Evolutionary conservation across 2,113 vertebrate species (phyloP).

Genomic region (Sander lucioperca): DNA sequence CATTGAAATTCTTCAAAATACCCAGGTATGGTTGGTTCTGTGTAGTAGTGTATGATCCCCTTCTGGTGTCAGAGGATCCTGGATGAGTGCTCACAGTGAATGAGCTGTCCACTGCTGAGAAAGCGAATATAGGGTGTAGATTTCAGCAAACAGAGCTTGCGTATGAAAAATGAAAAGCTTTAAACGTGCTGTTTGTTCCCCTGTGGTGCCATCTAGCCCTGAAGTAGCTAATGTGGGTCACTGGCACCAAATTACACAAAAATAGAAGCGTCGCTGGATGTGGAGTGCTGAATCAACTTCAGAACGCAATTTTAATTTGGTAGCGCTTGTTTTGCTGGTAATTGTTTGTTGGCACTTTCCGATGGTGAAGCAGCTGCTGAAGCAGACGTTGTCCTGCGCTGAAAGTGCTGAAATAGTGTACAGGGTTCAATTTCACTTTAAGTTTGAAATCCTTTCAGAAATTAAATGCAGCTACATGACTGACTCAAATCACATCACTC

Average conservation of each 20-base stretch:
- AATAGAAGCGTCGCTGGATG: conserved; percentile 19
- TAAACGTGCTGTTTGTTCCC: conserved; percentile 41
- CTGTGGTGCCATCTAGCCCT: conserved; percentile 15
- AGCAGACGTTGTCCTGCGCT: not conserved
- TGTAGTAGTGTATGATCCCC: not conserved
- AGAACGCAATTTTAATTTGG: conserved; percentile 26
- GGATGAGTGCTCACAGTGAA: not conserved
- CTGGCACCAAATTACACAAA: conserved; percentile 22
- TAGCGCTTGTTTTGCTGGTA: not conserved
- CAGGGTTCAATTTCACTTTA: not conserved
- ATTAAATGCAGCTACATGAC: conserved; percentile 9
- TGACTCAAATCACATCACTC: not conserved
- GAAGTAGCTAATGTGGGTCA: conserved; percentile 45
- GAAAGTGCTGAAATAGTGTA: conserved; percentile 9
- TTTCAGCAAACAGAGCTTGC: conserved; percentile 41
- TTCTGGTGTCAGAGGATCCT: not conserved
- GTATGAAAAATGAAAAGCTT: conserved; percentile 45
- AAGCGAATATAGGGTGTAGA: conserved; percentile 19
- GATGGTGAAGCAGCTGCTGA: conserved; percentile 15
- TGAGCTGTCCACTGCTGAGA: conserved; percentile 12
- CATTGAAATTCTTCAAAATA: not conserved
- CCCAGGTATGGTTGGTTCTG: not conserved
- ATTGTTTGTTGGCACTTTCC: conserved; percentile 24
- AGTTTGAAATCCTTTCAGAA: conserved; percentile 7
- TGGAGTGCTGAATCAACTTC: conserved; percentile 52